Conservation (phyloP, 2,888 invertebrate genomes). For the Ormyrus nitidulus region DNA sequence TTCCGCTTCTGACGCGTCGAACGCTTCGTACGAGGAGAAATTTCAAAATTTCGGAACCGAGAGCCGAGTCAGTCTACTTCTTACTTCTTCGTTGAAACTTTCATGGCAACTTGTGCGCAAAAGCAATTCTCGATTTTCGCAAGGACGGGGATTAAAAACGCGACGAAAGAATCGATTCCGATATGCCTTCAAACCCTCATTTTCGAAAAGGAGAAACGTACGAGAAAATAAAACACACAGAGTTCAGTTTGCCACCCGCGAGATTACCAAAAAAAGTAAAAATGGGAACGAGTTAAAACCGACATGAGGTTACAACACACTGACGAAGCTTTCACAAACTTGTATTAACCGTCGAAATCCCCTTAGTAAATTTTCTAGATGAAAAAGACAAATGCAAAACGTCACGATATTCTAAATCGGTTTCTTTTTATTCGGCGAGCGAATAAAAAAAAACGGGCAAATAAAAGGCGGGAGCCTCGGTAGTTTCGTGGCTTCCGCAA, state of each 20-base stretch:
- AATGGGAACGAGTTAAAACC: not conserved
- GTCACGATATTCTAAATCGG: constrained; percentile 40
- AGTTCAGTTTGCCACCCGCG: constrained; percentile 5
- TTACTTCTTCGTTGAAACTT: constrained; percentile 43
- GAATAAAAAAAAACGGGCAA: constrained; percentile 30
- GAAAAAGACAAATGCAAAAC: constrained; percentile 13
- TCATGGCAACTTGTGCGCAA: constrained; percentile 1
- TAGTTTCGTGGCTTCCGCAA: constrained; percentile 23
- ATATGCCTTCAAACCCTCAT: not conserved
- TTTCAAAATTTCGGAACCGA: constrained; percentile 20
- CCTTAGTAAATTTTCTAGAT: constrained; percentile 44
- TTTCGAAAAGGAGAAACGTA: not conserved
- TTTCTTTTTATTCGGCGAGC: constrained; percentile 33
- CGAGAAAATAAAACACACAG: not conserved
- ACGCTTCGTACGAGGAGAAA: constrained; percentile 20
- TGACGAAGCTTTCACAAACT: constrained; percentile 34
- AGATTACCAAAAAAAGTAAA: constrained; percentile 31
- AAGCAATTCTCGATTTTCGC: constrained; percentile 37
- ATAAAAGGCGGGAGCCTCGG: constrained; percentile 25
- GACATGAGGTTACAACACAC: not conserved
- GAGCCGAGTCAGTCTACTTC: constrained; percentile 41
- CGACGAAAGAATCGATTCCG: not conserved
- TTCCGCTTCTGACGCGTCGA: constrained; percentile 50
- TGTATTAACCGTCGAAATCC: constrained; percentile 51
- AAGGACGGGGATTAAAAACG: constrained; percentile 53